A percentile compares a stretch with the other conserved stretches of the same genome.
Conservation (phyloP, 1,140 invertebrate species). For the Cepaea nemoralis region DNA sequence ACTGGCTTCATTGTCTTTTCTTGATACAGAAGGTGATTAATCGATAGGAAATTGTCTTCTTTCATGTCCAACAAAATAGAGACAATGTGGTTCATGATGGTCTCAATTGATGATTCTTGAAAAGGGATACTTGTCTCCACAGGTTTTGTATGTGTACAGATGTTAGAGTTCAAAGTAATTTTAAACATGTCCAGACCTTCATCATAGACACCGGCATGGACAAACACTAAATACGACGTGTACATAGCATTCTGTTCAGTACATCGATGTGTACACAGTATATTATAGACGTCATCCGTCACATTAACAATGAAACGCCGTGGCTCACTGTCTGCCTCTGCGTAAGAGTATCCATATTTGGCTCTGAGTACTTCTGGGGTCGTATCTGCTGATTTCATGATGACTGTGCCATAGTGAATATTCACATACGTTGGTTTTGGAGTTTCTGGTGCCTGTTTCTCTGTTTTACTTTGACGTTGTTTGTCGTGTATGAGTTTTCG, state of each 20-base stretch:
- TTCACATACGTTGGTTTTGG: not conserved
- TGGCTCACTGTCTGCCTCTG: slow-evolving; percentile 45
- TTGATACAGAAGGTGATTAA: not conserved
- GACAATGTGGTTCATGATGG: not conserved
- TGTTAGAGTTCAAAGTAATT: slow-evolving; percentile 6
- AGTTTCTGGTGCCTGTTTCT: not conserved
- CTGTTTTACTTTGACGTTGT: not conserved
- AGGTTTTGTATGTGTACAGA: not conserved
- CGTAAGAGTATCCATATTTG: slow-evolving; percentile 38
- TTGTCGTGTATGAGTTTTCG: too few species aligned
- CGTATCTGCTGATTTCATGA: not conserved
- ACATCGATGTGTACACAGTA: not conserved
- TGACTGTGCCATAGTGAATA: not conserved
- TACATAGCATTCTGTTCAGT: not conserved
- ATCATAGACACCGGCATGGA: slow-evolving; percentile 17
- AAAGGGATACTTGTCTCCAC: not conserved
- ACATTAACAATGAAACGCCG: slow-evolving; percentile 48
- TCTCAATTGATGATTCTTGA: not conserved
- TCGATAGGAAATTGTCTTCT: not conserved
- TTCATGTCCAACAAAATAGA: slow-evolving; percentile 26
- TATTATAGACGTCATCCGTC: slow-evolving; percentile 39
- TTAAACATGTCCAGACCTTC: slow-evolving; percentile 12
- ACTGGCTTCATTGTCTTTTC: not conserved
- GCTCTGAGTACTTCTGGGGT: slow-evolving; percentile 21
- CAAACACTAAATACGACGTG: slow-evolving; percentile 18